Percentiles rank a stretch among this genome's conserved stretches.
Evolutionary conservation across 2,888 invertebrate genomes (phyloP).

Genomic region (Phalera bucephala): DNA sequence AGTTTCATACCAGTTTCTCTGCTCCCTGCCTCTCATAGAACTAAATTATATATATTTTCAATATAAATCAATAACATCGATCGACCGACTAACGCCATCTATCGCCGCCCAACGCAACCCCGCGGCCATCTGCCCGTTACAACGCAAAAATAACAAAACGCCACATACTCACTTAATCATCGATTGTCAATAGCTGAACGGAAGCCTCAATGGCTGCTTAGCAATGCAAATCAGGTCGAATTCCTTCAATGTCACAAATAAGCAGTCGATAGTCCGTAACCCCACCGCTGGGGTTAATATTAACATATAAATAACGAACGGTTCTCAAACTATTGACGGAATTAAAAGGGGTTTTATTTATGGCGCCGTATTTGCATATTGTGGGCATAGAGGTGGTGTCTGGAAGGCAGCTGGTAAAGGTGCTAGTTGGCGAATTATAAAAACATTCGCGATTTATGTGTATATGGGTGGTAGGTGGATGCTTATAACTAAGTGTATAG

Average conservation of each 20-base stretch:
- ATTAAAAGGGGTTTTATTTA: slow-evolving; percentile 53
- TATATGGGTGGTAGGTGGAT: background rate
- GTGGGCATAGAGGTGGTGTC: slow-evolving; percentile 31
- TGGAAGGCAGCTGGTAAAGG: slow-evolving; percentile 35
- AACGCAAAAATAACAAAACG: slow-evolving; percentile 50
- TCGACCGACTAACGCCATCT: slow-evolving; percentile 35
- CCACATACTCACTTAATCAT: slow-evolving; percentile 59
- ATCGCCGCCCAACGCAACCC: slow-evolving; percentile 10
- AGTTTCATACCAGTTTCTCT: too few species aligned
- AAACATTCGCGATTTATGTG: slow-evolving; percentile 6
- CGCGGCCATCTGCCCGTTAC: slow-evolving; percentile 57
- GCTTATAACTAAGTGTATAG: background rate
- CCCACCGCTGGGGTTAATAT: slow-evolving; percentile 56
- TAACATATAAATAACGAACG: slow-evolving; percentile 78
- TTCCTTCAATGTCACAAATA: slow-evolving; percentile 68
- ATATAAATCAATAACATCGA: too few species aligned
- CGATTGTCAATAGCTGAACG: slow-evolving; percentile 62
- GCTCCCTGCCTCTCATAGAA: too few species aligned
- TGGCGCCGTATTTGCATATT: slow-evolving; percentile 40
- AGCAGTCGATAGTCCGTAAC: slow-evolving; percentile 42
- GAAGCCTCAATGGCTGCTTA: slow-evolving; percentile 51
- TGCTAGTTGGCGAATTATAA: slow-evolving; percentile 14
- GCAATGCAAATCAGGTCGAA: slow-evolving; percentile 69
- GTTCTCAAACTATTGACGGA: slow-evolving; percentile 71
- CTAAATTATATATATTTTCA: too few species aligned